A percentile compares a stretch with the other conserved stretches of the same genome.
phyloP scores from a whole-genome alignment of 2,113 vertebrate genomes.

The Pteruthius melanotis region DNA sequence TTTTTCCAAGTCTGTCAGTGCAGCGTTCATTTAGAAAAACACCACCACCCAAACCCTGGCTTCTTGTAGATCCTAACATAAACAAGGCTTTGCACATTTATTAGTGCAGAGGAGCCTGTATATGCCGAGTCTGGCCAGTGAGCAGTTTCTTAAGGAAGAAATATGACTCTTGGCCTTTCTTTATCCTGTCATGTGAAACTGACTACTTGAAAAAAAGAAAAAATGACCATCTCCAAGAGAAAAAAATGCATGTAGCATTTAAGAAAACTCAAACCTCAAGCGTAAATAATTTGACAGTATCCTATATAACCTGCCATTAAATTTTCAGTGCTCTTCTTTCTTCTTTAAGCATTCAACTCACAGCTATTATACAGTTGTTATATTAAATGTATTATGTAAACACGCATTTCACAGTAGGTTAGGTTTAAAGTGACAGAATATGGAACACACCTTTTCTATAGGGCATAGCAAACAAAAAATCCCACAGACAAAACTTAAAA shows the following conservation, averaged over 20 bases:
- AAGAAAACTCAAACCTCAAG: background rate
- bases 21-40: conserved; percentile 33
- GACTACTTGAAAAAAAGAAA: background rate
- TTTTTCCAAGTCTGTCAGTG: background rate
- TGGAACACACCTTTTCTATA: background rate
- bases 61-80: conserved; percentile 23
- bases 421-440: background rate
- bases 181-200: background rate
- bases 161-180: background rate
- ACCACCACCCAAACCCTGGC: background rate
- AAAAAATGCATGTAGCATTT: background rate
- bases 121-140: background rate
- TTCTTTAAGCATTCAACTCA: background rate
- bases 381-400: background rate
- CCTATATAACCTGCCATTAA: background rate
- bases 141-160: background rate
- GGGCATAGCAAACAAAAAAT: background rate
- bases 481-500: background rate
- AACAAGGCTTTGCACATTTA: background rate
- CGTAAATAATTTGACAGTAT: background rate
- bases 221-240: background rate
- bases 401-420: background rate
- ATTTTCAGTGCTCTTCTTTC: background rate
- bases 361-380: background rate
- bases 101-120: background rate